Base-by-base conservation (phyloP, 2,888 invertebrate genomes). In the Eupithecia insigniata region DNA sequence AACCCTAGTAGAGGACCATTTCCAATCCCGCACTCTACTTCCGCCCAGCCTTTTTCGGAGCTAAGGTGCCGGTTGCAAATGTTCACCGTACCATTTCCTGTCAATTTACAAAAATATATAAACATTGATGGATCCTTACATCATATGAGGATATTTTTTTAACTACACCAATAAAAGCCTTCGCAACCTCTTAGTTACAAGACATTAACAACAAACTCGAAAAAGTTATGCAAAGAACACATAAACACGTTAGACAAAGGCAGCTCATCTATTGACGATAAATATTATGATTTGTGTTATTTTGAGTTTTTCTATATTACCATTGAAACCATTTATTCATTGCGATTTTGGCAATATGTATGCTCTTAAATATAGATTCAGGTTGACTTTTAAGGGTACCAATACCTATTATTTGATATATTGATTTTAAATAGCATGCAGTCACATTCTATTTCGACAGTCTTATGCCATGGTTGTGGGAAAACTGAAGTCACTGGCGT, bases 11-110 rank as follows among this genome's bases (percentile, higher is more conserved):
- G 92, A 1, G 98, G 96, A 0, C 98, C 98, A 90, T 97, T 97
- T 1, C 98, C 98, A 68, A 97, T 97, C 1, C 97, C 97, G 69
- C 97, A 89, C 85, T 98, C 98, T 16, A 97, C 89, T 92, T 99
- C 99, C 6, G 97, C 95, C 98, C 98, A 98, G 18, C 98, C 97
- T 87, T 96, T 97, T 69, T 98, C 96, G 0, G 97, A 97, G 70
- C 97, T 95, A 18, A 98, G 94, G 82, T 98, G 95, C 74, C 97
- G 95, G 82, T 97, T 96, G 8, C 97, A 96, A 22, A 97, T 88
- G 80, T 96, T 96, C 67, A 99, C 95, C n/a, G 96, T 96, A 0
- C 98, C 97, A 36, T 95, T 95, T 60, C 98, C 97, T 91, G 87
- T n/a, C 18, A 22, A 62, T n/a, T 22, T 10, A 51, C 22, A 51